phyloP scores from a whole-genome alignment of 2,888 invertebrate genomes.

The Drosophila robusta region DNA sequence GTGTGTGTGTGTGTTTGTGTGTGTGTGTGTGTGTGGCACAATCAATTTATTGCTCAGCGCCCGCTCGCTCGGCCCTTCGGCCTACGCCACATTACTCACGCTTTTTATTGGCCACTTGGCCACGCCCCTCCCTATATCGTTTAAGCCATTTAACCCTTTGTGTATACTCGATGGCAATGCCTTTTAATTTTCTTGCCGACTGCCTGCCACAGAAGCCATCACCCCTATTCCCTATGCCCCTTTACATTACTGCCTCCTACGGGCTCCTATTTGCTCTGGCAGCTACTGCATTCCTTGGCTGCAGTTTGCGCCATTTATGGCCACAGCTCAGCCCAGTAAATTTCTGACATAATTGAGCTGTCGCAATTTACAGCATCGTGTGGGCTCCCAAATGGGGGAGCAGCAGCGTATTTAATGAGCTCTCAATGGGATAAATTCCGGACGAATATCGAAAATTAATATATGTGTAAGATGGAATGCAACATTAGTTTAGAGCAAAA shows the following conservation, averaged over 20 bases:
- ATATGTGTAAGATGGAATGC: too few relatives aligned
- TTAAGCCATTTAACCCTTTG: conserved; percentile 78
- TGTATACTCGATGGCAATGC: conserved; percentile 59
- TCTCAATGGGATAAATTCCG: conserved; percentile 8
- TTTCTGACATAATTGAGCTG: conserved; percentile 73
- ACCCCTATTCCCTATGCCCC: background rate
- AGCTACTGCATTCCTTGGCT: conserved; percentile 40
- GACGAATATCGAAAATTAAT: background rate
- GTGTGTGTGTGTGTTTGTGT: background rate
- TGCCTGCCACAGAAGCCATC: conserved; percentile 37
- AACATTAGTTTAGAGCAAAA: background rate
- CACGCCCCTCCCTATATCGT: conserved; percentile 38
- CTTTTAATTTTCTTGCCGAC: conserved; percentile 67
- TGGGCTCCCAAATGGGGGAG: conserved; percentile 8
- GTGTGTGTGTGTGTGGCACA: conserved; percentile 32
- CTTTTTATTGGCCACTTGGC: conserved; percentile 71
- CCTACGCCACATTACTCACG: conserved; percentile 66
- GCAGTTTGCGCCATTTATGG: conserved; percentile 52
- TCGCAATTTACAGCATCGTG: conserved; percentile 65
- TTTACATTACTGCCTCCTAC: background rate
- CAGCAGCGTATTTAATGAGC: conserved; percentile 41
- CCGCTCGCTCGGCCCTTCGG: background rate
- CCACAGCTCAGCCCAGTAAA: conserved; percentile 51
- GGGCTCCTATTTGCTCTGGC: conserved; percentile 3
- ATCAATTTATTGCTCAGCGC: conserved; percentile 53